phyloP scores from a whole-genome alignment of 2,113 vertebrate species.

The Cercocebus atys region DNA sequence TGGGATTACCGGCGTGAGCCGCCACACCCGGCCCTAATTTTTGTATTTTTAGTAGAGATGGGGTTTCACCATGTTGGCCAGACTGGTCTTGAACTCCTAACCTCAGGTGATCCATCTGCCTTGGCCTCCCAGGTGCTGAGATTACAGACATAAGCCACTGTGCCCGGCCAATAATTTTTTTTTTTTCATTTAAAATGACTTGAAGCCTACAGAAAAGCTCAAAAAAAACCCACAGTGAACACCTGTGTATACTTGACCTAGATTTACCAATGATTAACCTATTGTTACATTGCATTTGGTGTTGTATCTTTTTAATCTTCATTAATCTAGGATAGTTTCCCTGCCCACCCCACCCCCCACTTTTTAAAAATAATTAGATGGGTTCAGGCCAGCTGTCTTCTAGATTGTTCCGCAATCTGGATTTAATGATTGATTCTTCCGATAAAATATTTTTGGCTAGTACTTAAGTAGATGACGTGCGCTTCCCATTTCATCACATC shows the following conservation, averaged over 20 bases:
- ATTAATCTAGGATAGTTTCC: background rate
- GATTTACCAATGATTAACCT: constrained; percentile 17
- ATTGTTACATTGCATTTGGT: background rate
- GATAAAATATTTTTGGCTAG: background rate
- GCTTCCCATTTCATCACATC: background rate
- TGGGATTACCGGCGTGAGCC: no score
- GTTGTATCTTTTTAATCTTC: background rate
- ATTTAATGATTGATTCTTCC: background rate
- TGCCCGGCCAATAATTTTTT: no score
- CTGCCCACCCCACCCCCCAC: background rate
- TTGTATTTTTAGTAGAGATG: no score
- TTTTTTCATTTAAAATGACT: constrained; percentile 2
- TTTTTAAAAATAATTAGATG: background rate
- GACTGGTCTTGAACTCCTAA: no score
- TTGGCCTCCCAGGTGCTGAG: no score
- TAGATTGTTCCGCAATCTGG: background rate
- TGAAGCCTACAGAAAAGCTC: background rate
- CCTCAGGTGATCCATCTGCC: no score
- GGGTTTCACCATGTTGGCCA: no score
- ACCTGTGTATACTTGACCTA: background rate
- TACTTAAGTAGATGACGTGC: background rate
- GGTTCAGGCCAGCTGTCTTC: background rate
- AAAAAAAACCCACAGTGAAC: background rate
- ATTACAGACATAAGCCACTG: no score
- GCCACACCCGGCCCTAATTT: no score